Evolutionary conservation across 2,797 vertebrate genomes (phyloP).

Genomic region (Ctenopoma kingsleyae): DNA sequence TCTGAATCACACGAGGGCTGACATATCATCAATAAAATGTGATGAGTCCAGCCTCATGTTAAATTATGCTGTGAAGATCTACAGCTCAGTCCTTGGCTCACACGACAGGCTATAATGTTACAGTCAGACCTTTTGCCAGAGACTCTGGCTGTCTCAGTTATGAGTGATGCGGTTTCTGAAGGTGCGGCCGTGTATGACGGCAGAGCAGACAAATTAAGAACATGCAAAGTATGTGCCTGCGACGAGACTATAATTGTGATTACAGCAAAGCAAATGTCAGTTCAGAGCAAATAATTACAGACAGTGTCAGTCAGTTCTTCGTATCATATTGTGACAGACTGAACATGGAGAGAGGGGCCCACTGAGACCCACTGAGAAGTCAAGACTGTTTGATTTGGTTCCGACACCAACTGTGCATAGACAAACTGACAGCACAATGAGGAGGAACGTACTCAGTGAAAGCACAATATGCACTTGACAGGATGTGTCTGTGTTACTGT

Average conservation of each 20-base stretch:
- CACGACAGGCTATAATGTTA: constrained; percentile 5
- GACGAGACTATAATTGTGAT: constrained; percentile 7
- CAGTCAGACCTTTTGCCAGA: constrained; percentile 4
- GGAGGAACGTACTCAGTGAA: constrained; percentile 26
- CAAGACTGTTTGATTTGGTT: constrained; percentile 41
- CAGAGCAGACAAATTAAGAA: constrained; percentile 12
- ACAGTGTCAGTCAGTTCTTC: constrained; percentile 29
- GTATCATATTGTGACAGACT: constrained; percentile 18
- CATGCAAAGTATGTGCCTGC: neutral
- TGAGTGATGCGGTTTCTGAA: constrained; percentile 15
- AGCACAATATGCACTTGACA: constrained; percentile 41
- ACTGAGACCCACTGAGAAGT: constrained; percentile 36
- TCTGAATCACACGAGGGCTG: neutral
- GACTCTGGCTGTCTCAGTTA: constrained; percentile 3
- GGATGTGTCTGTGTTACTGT: constrained; percentile 41
- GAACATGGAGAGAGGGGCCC: constrained; percentile 1
- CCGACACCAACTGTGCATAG: constrained; percentile 55
- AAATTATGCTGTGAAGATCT: constrained; percentile 20
- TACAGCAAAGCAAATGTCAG: constrained; percentile 36
- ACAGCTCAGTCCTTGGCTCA: constrained; percentile 22
- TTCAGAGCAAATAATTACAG: constrained; percentile 36
- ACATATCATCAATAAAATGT: constrained; percentile 17
- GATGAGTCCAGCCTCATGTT: constrained; percentile 2
- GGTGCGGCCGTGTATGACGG: neutral
- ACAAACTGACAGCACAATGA: constrained; percentile 29